These are phyloP conservation scores for Apis laboriosa DNA, from an alignment of 1,140 invertebrate genomes.

Conservation along the genomic window DNA sequence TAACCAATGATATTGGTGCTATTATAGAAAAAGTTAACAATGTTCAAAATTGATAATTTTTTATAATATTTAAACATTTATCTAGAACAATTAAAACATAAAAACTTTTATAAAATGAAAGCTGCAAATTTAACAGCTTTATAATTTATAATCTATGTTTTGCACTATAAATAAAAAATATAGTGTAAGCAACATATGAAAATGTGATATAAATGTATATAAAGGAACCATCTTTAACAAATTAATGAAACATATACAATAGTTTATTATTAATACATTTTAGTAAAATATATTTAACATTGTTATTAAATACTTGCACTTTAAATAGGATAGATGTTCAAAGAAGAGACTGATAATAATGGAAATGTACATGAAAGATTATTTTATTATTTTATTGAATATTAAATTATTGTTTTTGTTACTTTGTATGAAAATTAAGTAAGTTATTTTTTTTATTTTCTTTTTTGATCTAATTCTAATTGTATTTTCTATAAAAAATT, in stretches of 20 bases:
- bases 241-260: slow-evolving; percentile 39
- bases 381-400: slow-evolving; percentile 13
- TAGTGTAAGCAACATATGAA: background rate
- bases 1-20: slow-evolving; percentile 22
- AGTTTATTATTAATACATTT: slow-evolving; percentile 43
- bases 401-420: background rate
- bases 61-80: background rate
- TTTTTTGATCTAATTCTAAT: background rate
- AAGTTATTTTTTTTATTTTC: background rate
- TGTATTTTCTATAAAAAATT: background rate
- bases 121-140: no score
- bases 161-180: slow-evolving; percentile 32
- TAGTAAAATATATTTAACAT: slow-evolving; percentile 15
- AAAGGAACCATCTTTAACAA: slow-evolving; percentile 25
- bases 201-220: background rate
- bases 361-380: slow-evolving; percentile 31
- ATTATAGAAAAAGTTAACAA: background rate
- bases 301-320: slow-evolving; percentile 29
- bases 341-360: slow-evolving; percentile 53
- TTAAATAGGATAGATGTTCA: slow-evolving; percentile 35
- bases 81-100: background rate
- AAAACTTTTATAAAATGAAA: background rate
- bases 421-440: background rate
- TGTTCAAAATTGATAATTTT: slow-evolving; percentile 25
- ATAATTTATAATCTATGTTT: slow-evolving; percentile 25